phyloP scores from a whole-genome alignment of 2,888 invertebrate species.

The Caenorhabditis parvicauda region DNA sequence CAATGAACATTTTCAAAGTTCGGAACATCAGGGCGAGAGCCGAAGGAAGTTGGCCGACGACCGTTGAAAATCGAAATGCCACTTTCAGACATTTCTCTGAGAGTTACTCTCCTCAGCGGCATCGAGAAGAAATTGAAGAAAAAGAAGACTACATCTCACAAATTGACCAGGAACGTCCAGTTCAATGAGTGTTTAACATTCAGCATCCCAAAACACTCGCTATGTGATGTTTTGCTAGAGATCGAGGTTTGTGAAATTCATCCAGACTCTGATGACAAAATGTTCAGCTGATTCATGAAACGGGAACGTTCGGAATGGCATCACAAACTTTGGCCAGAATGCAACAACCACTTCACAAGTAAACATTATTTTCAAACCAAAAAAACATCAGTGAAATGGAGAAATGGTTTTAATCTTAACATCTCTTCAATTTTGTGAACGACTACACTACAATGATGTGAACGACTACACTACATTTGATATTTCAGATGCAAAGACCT shows the following conservation, averaged over 20 bases:
- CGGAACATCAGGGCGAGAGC: conserved; percentile 65
- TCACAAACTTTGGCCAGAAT: conserved; percentile 49
- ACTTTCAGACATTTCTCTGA: conserved; percentile 48
- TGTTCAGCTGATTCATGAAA: conserved; percentile 56
- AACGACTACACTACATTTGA: too few relatives aligned
- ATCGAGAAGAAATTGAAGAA: conserved; percentile 53
- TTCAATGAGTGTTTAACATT: conserved; percentile 61
- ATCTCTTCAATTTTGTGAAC: too few relatives aligned
- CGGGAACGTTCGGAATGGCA: conserved; percentile 59
- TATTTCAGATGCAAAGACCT: conserved; percentile 56
- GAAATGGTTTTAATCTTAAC: too few relatives aligned
- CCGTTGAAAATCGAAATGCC: neutral
- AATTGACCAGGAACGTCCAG: conserved; percentile 45
- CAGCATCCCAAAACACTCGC: conserved; percentile 50
- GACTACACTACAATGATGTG: too few relatives aligned
- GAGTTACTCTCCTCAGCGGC: conserved; percentile 47
- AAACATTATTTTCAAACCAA: conserved; percentile 5
- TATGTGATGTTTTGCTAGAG: conserved; percentile 55
- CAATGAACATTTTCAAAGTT: conserved; percentile 70
- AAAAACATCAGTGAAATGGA: neutral
- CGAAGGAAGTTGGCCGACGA: conserved; percentile 28
- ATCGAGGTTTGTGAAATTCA: conserved; percentile 44
- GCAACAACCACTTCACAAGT: conserved; percentile 57
- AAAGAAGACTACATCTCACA: conserved; percentile 58
- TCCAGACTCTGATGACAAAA: neutral